Evolutionary conservation across 2,888 invertebrate species (phyloP), one percentile per base, ranked within the genome.

Genomic region (Calameuta filiformis): DNA sequence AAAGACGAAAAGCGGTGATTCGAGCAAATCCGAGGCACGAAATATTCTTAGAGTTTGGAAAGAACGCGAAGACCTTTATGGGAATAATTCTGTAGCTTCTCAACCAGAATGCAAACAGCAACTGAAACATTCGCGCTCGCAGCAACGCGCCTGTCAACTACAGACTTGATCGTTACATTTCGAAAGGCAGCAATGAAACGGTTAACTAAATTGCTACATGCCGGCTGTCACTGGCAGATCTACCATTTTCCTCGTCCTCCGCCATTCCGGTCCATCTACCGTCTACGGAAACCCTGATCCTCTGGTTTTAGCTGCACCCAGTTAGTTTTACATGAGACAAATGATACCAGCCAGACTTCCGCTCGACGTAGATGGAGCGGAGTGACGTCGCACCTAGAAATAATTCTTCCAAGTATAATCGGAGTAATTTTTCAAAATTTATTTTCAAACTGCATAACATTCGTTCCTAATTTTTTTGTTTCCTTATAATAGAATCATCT

Each of bases 111-210:
- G 9, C 23, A 56, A 56, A 56, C 40, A 77, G 12, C 80, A 73
- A 80, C 79, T 84, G 85, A 86, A 85, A 88, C 85, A 86, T 89
- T 89, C 80, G 81, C 82, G 80, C 76, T 84, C 80, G 73, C 78
- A 79, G 76, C 86, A 81, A 84, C 84, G 82, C 80, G 81, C 84
- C 88, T 89, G 90, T 90, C 91, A 88, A 80, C 82, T 79, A 78
- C 91, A 90, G 87, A 80, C 86, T 86, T 81, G 87, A 86, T 90
- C 90, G 89, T 90, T 91, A 90, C 88, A 87, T 89, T 90, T 90
- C 88, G 87, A 90, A 90, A 89, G 88, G 89, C 86, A 89, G 89
- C 89, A 89, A 90, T 91, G 90, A 90, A 90, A 90, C 87, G 89
- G 89, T 90, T 90, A 90, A 89, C 91, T 88, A 89, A 90, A 90